These are phyloP conservation scores for Ephialtes manifestator DNA, from an alignment of 2,888 invertebrate species.

Conservation along the genomic window DNA sequence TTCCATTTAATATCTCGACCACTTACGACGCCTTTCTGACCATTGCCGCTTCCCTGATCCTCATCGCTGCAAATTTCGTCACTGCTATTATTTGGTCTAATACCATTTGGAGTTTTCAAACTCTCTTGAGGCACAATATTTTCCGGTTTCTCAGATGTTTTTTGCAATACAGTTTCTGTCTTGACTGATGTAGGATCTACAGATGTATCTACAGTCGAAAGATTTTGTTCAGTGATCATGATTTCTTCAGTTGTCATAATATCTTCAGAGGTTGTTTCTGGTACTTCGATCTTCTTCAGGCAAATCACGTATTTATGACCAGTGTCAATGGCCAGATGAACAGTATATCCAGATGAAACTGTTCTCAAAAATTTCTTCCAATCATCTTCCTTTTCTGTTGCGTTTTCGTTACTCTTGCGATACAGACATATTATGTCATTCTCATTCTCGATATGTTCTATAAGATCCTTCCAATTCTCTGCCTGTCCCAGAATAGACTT, in stretches of 20 bases:
- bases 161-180: neutral
- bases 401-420: conserved; percentile 67
- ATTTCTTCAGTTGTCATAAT: neutral
- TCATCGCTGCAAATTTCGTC: conserved; percentile 4
- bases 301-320: conserved; percentile 73
- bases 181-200: neutral
- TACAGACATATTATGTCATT: conserved; percentile 74
- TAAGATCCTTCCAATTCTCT: conserved; percentile 70
- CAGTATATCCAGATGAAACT: conserved; percentile 67
- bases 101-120: neutral
- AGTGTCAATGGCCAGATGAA: conserved; percentile 72
- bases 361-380: conserved; percentile 71
- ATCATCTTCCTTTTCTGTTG: conserved; percentile 67
- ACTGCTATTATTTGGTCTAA: neutral
- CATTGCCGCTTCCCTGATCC: neutral
- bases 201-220: neutral
- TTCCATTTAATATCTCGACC: neutral
- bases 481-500: conserved; percentile 27
- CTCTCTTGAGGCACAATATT: neutral
- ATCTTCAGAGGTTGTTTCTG: conserved; percentile 23
- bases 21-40: neutral
- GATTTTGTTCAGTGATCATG: neutral
- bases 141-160: neutral
- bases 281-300: conserved; percentile 71
- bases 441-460: conserved; percentile 68